phyloP scores from a whole-genome alignment of 2,113 vertebrate genomes.

The Oncorhynchus mykiss region DNA sequence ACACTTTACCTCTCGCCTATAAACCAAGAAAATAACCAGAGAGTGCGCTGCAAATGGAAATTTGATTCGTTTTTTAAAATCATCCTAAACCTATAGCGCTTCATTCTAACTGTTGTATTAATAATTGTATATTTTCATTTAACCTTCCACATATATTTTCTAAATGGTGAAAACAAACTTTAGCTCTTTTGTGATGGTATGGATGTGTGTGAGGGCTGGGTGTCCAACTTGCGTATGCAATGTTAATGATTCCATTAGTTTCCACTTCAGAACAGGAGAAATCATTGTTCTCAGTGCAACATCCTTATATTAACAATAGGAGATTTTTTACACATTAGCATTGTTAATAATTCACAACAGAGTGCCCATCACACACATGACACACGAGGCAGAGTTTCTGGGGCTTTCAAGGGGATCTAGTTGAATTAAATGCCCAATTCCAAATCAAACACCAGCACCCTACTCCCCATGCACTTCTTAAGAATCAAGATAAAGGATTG shows the following conservation, averaged over 20 bases:
- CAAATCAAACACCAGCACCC: not conserved
- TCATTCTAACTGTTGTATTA: slow-evolving; percentile 69
- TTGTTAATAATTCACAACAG: not conserved
- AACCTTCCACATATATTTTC: slow-evolving; percentile 91
- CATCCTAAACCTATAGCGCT: slow-evolving; percentile 69
- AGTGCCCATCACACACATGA: no score
- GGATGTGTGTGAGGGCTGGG: not conserved
- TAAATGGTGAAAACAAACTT: slow-evolving; percentile 75
- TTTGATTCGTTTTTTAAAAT: slow-evolving; percentile 60
- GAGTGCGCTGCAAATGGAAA: slow-evolving; percentile 62
- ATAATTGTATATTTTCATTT: slow-evolving; percentile 84
- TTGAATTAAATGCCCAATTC: not conserved
- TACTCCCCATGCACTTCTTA: not conserved
- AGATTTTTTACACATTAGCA: not conserved
- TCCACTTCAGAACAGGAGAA: slow-evolving; percentile 24
- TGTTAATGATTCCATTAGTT: slow-evolving; percentile 39
- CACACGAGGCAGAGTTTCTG: not conserved
- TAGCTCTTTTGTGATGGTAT: slow-evolving; percentile 27
- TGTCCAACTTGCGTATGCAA: slow-evolving; percentile 13
- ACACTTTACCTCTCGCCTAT: slow-evolving; percentile 84
- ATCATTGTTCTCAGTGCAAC: not conserved
- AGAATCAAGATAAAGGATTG: no score
- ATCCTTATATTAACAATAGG: no score
- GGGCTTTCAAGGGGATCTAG: not conserved
- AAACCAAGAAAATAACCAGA: slow-evolving; percentile 65